A percentile compares a stretch with the other conserved stretches of the same genome.
phyloP scores from a whole-genome alignment of 1,140 invertebrate genomes.

The Drosophila sechellia region DNA sequence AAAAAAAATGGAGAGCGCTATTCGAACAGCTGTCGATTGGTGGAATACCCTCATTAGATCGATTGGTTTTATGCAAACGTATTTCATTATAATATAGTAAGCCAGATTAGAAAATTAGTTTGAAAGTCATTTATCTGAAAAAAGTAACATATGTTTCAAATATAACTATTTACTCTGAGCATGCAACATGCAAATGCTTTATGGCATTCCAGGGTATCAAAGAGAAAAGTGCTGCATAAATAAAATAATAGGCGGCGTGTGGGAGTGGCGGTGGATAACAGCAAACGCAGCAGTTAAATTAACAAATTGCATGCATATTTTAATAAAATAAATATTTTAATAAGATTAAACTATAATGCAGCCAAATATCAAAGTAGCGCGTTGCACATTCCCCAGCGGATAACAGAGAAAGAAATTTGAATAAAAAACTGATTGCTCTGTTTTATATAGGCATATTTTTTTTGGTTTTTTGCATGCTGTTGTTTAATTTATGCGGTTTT shows the following conservation, averaged over 20 bases:
- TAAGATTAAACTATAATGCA: conserved; percentile 84
- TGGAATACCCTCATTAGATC: conserved; percentile 8
- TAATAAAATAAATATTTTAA: conserved; percentile 84
- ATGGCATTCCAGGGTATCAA: conserved; percentile 33
- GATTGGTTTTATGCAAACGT: not conserved
- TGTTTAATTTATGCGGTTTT: conserved; percentile 82
- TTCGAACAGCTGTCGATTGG: not conserved
- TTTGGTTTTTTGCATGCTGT: conserved; percentile 11
- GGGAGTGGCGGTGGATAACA: conserved; percentile 26
- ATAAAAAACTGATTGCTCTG: conserved; percentile 34
- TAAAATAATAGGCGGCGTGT: conserved; percentile 44
- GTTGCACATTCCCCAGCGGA: conserved; percentile 52
- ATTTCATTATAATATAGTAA: too few relatives aligned
- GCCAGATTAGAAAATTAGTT: not conserved
- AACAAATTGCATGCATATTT: conserved; percentile 84
- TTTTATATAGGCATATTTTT: conserved; percentile 10
- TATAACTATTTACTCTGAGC: too few relatives aligned
- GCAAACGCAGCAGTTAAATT: conserved; percentile 78
- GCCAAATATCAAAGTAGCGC: conserved; percentile 74
- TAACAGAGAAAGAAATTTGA: conserved; percentile 53
- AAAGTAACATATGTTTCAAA: not conserved
- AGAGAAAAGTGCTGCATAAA: conserved; percentile 57
- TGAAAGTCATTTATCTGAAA: not conserved
- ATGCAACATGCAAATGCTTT: conserved; percentile 4
- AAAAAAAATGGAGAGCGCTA: conserved; percentile 35